phyloP scores from a whole-genome alignment of 1,140 invertebrate genomes.

The Platyscapa corneri region DNA sequence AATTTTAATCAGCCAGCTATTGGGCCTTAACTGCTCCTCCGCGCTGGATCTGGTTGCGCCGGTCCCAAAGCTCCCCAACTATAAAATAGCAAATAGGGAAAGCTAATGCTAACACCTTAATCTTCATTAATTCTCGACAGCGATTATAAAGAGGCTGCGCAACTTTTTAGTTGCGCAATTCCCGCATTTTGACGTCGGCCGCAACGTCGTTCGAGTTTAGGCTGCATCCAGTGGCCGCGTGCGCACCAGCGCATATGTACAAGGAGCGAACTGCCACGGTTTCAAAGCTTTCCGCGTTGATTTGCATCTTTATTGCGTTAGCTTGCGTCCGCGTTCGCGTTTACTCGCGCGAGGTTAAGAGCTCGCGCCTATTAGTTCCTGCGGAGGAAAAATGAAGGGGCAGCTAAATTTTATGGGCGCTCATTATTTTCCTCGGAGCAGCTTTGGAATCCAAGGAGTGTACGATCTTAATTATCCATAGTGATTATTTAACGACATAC shows the following conservation, averaged over 20 bases:
- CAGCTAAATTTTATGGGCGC: slow-evolving; percentile 19
- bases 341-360: slow-evolving; percentile 24
- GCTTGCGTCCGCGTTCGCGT: no score
- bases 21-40: no score
- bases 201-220: neutral
- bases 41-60: no score
- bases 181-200: neutral
- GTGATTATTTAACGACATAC: slow-evolving; percentile 4
- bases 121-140: neutral
- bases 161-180: neutral
- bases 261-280: slow-evolving; percentile 8
- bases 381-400: neutral
- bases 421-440: slow-evolving; percentile 21
- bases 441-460: neutral
- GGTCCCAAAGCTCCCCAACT: no score
- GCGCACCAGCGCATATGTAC: neutral
- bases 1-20: no score
- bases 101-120: slow-evolving; percentile 18
- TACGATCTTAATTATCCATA: neutral
- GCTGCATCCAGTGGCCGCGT: neutral
- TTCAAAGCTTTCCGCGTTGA: slow-evolving; percentile 37
- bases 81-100: slow-evolving; percentile 10
- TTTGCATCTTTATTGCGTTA: slow-evolving; percentile 42
- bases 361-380: slow-evolving; percentile 25
- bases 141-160: no score